Conservation (phyloP, 1,140 invertebrate species). For the Reticulitermes speratus region DNA sequence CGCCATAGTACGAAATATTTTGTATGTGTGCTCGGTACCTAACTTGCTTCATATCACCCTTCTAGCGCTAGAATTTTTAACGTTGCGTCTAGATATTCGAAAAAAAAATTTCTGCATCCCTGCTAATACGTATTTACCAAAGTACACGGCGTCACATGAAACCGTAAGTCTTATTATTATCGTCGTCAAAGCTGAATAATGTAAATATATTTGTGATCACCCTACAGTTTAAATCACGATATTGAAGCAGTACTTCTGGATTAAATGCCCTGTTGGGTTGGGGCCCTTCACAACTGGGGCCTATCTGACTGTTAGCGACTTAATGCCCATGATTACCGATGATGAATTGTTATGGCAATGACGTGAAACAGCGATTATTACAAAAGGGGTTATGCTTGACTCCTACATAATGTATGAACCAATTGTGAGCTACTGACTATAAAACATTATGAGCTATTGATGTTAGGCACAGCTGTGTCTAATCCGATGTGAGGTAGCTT, state of each 20-base stretch:
- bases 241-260: neutral
- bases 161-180: too few relatives aligned
- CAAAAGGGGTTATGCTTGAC: neutral
- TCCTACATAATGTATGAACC: neutral
- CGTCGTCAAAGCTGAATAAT: too few relatives aligned
- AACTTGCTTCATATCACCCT: too few relatives aligned
- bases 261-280: neutral
- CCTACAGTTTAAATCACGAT: neutral
- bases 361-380: constrained; percentile 5
- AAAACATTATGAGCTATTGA: constrained; percentile 19
- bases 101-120: too few relatives aligned
- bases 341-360: constrained; percentile 1
- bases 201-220: neutral
- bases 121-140: too few relatives aligned
- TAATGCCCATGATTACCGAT: neutral
- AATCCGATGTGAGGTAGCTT: neutral
- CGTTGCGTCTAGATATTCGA: too few relatives aligned
- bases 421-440: neutral
- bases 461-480: neutral
- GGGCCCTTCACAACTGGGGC: neutral
- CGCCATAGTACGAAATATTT: too few relatives aligned
- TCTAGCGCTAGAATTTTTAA: too few relatives aligned
- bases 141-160: too few relatives aligned
- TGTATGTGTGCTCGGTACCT: too few relatives aligned
- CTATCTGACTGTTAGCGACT: neutral